Percentiles rank a stretch among this genome's conserved stretches.
Conservation (phyloP, 1,140 invertebrate genomes). For the Argopecten irradians region DNA sequence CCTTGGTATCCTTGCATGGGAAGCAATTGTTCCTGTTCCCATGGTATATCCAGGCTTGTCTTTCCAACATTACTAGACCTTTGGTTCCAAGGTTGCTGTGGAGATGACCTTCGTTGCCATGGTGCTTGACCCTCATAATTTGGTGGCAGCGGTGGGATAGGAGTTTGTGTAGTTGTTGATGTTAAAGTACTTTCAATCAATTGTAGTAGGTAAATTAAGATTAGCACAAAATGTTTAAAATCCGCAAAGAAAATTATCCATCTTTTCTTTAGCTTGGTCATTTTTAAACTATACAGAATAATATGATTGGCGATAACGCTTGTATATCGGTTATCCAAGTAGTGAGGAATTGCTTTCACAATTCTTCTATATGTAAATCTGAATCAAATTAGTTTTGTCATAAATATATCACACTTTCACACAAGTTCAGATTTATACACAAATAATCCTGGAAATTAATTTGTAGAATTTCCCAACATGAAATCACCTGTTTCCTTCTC, state of each 20-base stretch:
- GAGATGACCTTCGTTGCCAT: not conserved
- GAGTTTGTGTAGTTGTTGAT: not conserved
- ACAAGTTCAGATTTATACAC: not conserved
- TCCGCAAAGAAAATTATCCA: not conserved
- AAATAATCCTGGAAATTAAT: not conserved
- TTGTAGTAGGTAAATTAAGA: not conserved
- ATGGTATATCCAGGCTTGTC: not conserved
- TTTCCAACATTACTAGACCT: not conserved
- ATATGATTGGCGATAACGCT: not conserved
- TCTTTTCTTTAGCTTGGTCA: conserved; percentile 17
- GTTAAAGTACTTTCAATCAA: not conserved
- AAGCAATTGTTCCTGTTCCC: conserved; percentile 1
- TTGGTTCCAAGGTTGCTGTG: not conserved
- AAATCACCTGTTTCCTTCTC: not conserved
- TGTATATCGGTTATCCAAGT: not conserved
- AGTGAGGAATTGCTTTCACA: not conserved
- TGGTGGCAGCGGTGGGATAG: not conserved
- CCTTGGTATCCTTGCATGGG: not conserved
- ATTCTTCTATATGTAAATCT: not conserved
- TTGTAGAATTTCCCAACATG: not conserved
- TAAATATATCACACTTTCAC: not conserved
- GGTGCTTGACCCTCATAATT: not conserved
- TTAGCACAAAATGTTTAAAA: not conserved
- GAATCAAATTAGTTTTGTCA: not conserved
- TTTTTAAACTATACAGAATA: not conserved